Conservation (phyloP, 30 jellyfish, hydroid and myxozoan genomes). For the Nemopilema nomurai region DNA sequence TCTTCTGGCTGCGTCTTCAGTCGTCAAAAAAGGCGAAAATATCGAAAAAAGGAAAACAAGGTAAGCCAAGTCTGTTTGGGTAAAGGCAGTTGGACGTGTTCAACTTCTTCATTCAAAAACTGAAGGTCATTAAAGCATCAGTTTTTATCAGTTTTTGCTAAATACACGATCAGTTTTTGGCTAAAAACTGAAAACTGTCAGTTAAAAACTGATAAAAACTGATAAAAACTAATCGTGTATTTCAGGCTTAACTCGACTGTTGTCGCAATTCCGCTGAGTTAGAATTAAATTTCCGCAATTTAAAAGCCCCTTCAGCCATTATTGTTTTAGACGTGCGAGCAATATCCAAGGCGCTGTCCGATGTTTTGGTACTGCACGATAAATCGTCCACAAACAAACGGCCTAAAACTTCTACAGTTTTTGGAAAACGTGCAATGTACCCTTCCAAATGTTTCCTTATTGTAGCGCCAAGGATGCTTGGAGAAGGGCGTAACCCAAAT, state of each 20-base stretch:
- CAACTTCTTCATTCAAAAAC: too few relatives aligned
- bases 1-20: too few relatives aligned
- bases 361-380: constrained; percentile 16
- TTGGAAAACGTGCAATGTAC: constrained; percentile 9
- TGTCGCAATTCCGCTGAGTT: constrained; percentile 24
- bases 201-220: too few relatives aligned
- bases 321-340: constrained; percentile 18
- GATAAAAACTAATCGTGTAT: too few relatives aligned
- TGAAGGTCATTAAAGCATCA: too few relatives aligned
- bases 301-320: constrained; percentile 18
- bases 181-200: too few relatives aligned
- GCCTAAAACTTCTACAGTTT: background rate
- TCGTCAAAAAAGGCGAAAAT: too few relatives aligned
- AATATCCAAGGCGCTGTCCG: constrained; percentile 9
- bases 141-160: too few relatives aligned
- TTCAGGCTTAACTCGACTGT: constrained; percentile 10
- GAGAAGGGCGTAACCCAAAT: constrained; percentile 33
- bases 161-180: too few relatives aligned
- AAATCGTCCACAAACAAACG: constrained; percentile 41
- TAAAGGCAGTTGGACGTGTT: too few relatives aligned
- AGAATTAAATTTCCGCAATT: constrained; percentile 33
- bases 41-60: too few relatives aligned
- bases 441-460: constrained; percentile 18
- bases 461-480: constrained; percentile 46
- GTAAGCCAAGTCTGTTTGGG: too few relatives aligned